phyloP scores from a whole-genome alignment of 2,113 vertebrate species.

The Leptobrachium leishanense region DNA sequence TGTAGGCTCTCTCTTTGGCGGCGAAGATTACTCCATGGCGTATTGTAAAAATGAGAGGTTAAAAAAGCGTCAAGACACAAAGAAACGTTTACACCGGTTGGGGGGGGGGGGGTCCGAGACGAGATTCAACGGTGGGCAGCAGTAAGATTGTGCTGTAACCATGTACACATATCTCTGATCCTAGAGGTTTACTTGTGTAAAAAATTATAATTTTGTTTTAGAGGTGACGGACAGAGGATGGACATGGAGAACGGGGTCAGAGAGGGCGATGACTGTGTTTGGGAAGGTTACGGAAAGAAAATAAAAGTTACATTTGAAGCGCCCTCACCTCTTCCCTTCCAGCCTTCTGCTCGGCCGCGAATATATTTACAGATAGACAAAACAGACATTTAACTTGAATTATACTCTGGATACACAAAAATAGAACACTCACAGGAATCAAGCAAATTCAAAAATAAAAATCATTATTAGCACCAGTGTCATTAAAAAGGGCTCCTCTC shows the following conservation, averaged over 20 bases:
- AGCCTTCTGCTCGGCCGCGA: constrained; percentile 60
- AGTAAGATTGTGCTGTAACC: constrained; percentile 25
- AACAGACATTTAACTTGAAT: constrained; percentile 78
- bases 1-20: neutral
- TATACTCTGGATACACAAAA: constrained; percentile 80
- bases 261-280: neutral
- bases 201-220: neutral
- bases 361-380: constrained; percentile 86
- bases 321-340: neutral
- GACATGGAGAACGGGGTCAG: constrained; percentile 6
- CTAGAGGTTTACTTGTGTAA: constrained; percentile 10
- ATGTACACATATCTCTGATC: constrained; percentile 28
- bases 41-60: constrained; percentile 12
- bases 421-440: constrained; percentile 95
- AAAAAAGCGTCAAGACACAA: constrained; percentile 11
- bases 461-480: constrained; percentile 99
- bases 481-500: constrained; percentile 54
- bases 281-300: constrained; percentile 5
- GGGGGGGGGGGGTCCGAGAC: constrained; percentile 1
- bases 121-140: constrained; percentile 11
- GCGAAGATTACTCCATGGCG: constrained; percentile 6
- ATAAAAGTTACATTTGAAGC: constrained; percentile 6
- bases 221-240: constrained; percentile 6
- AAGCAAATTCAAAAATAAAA: constrained; percentile 96
- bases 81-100: constrained; percentile 20